These are phyloP conservation scores for Typhlichthys eigenmanni DNA, from an alignment of 2,797 vertebrate genomes.

Conservation along the genomic window DNA sequence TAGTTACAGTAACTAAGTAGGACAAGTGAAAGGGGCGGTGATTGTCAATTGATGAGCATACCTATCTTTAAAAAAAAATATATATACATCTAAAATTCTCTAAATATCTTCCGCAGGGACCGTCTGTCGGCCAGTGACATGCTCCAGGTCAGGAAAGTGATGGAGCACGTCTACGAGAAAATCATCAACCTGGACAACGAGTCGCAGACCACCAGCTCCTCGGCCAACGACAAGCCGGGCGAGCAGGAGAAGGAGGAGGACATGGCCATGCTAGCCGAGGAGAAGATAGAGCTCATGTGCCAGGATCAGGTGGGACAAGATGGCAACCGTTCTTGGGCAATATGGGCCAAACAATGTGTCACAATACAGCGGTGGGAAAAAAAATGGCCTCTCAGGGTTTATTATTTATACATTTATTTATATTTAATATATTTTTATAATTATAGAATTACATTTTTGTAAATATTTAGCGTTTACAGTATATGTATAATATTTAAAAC, in stretches of 20 bases:
- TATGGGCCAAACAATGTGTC: too few relatives aligned
- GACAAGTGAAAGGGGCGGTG: too few relatives aligned
- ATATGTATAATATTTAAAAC: too few relatives aligned
- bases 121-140: slow-evolving; percentile 97
- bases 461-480: too few relatives aligned
- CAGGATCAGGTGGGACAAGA: slow-evolving; percentile 89
- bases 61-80: background rate
- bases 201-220: slow-evolving; percentile 98
- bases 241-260: slow-evolving; percentile 98
- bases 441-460: too few relatives aligned
- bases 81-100: background rate
- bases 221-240: slow-evolving; percentile 94
- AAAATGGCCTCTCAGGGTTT: too few relatives aligned
- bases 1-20: too few relatives aligned
- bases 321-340: too few relatives aligned
- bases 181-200: slow-evolving; percentile 98
- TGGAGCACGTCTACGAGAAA: slow-evolving; percentile 99
- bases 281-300: slow-evolving; percentile 98
- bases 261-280: slow-evolving; percentile 93
- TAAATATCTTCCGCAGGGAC: slow-evolving; percentile 77
- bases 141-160: slow-evolving; percentile 98
- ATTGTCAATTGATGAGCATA: background rate
- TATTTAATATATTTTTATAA: too few relatives aligned
- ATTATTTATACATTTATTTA: too few relatives aligned
- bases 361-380: too few relatives aligned